Conservation (phyloP, 92 coral and sea anemone species). For the Heliopora coerulea region DNA sequence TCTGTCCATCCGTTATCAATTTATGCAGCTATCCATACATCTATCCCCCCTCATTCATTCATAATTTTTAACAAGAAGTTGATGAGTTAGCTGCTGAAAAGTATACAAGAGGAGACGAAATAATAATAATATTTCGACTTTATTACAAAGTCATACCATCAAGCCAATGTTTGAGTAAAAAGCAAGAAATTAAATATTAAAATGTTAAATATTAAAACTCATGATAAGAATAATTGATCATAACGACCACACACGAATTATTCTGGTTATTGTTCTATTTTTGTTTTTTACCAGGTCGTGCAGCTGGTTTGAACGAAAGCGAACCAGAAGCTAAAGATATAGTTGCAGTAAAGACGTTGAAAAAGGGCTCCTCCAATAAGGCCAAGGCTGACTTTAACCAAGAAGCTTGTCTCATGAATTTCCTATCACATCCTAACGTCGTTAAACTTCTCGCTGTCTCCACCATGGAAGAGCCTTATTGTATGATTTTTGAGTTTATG, state of each 20-base stretch:
- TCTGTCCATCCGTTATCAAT: too few relatives aligned
- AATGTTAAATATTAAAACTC: too few relatives aligned
- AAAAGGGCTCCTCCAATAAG: constrained; percentile 86
- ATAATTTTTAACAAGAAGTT: too few relatives aligned
- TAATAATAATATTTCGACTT: too few relatives aligned
- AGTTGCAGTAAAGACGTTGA: constrained; percentile 90
- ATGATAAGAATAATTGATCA: too few relatives aligned
- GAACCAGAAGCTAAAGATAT: constrained; percentile 64
- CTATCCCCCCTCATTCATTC: too few relatives aligned
- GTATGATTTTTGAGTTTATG: constrained; percentile 98
- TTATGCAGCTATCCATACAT: too few relatives aligned
- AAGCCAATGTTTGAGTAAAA: too few relatives aligned
- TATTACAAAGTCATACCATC: too few relatives aligned
- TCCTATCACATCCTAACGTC: constrained; percentile 77
- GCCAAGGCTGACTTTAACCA: constrained; percentile 80
- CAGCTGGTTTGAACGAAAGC: constrained; percentile 63
- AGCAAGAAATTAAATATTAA: too few relatives aligned
- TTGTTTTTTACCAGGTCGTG: constrained; percentile 59
- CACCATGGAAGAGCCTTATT: constrained; percentile 92
- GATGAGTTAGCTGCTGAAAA: too few relatives aligned
- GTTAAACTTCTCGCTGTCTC: constrained; percentile 87
- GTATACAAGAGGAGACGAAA: too few relatives aligned
- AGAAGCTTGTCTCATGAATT: constrained; percentile 89
- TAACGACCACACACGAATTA: not conserved
- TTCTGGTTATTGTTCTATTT: not conserved